These are phyloP conservation scores for Alentia gelatinosa DNA, from an alignment of 2,888 invertebrate species.

Conservation along the genomic window DNA sequence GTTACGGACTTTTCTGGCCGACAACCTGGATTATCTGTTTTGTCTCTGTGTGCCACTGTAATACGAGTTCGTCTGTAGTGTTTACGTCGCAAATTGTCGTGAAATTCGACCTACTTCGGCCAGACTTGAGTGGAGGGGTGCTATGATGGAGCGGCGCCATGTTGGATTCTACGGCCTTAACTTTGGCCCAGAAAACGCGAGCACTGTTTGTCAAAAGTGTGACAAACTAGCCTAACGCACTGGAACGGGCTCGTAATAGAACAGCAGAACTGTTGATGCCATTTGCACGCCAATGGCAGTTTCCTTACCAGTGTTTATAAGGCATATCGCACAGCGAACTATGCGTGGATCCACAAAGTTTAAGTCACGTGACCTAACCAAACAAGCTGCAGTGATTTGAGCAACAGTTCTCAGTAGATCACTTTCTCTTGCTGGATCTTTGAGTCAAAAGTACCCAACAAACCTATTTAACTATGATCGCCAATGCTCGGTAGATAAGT, in stretches of 20 bases:
- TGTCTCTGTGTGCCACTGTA: not conserved
- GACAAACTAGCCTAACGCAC: not conserved
- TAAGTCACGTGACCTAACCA: constrained; percentile 25
- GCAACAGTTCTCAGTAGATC: not conserved
- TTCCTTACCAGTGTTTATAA: not conserved
- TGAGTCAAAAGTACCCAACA: too few relatives aligned
- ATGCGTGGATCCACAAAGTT: constrained; percentile 14
- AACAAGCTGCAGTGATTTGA: constrained; percentile 37
- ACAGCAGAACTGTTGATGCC: too few relatives aligned
- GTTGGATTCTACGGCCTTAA: not conserved
- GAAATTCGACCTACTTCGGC: not conserved
- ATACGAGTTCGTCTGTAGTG: not conserved
- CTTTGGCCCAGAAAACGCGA: constrained; percentile 38
- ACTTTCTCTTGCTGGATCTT: not conserved
- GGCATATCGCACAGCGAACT: not conserved
- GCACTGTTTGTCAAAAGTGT: not conserved
- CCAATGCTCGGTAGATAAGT: too few relatives aligned
- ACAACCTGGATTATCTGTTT: not conserved
- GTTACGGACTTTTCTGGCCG: not conserved
- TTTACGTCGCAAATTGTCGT: not conserved
- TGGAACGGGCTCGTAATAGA: too few relatives aligned
- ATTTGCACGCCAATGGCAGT: not conserved
- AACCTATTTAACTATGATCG: too few relatives aligned
- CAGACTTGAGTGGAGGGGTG: not conserved
- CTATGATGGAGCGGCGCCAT: constrained; percentile 19